Conservation (phyloP, 2,888 invertebrate species). For the Rotaria magnacalcarata region DNA sequence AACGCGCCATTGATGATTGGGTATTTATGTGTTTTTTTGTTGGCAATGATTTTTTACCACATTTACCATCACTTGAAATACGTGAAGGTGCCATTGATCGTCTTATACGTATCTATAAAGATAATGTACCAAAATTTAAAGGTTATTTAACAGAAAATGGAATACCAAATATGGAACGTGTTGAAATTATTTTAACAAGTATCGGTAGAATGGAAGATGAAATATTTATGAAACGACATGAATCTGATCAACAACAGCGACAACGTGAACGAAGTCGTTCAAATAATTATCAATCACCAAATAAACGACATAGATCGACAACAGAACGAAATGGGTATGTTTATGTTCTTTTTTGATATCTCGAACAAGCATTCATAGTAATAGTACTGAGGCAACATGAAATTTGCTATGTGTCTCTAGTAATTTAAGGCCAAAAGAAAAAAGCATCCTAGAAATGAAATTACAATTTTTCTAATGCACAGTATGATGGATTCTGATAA, state of each 20-base stretch:
- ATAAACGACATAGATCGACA: background rate
- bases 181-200: constrained; percentile 81
- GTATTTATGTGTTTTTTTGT: constrained; percentile 97
- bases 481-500: no score
- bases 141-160: constrained; percentile 88
- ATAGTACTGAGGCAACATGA: no score
- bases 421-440: no score
- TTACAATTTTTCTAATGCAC: no score
- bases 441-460: no score
- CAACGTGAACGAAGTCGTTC: constrained; percentile 17
- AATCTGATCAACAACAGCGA: constrained; percentile 44
- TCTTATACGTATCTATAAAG: constrained; percentile 84
- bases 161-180: constrained; percentile 81
- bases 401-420: no score
- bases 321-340: background rate
- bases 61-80: constrained; percentile 93
- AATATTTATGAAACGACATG: constrained; percentile 84
- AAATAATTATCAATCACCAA: background rate
- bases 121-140: constrained; percentile 79
- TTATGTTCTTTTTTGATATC: background rate
- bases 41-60: constrained; percentile 96
- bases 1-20: constrained; percentile 93
- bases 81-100: constrained; percentile 89
- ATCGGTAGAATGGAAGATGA: constrained; percentile 89
- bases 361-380: no score